phyloP scores from a whole-genome alignment of 1,140 invertebrate species.

The Scaptomyza montana region DNA sequence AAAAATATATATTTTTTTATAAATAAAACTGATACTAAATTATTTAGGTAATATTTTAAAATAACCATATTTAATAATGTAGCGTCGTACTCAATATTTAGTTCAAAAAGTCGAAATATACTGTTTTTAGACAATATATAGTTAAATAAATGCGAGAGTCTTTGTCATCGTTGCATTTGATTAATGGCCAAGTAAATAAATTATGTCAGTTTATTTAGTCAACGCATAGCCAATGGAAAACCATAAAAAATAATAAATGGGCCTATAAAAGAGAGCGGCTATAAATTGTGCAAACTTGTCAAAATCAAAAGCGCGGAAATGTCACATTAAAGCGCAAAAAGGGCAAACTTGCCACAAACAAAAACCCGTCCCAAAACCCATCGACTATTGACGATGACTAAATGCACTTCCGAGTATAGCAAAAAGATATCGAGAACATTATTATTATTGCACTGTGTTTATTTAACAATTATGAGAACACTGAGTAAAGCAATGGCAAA shows the following conservation, averaged over 20 bases:
- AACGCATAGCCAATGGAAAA: constrained; percentile 29
- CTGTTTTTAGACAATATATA: constrained; percentile 14
- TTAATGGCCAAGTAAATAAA: constrained; percentile 63
- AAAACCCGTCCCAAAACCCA: background rate
- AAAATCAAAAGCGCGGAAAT: constrained; percentile 69
- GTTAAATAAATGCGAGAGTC: constrained; percentile 32
- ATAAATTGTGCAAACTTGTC: constrained; percentile 67
- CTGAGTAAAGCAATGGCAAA: constrained; percentile 24
- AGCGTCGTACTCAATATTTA: background rate
- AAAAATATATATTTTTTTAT: background rate
- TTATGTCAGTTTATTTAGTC: constrained; percentile 68
- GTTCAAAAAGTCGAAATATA: constrained; percentile 2
- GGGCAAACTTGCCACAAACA: constrained; percentile 11
- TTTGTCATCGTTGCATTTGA: constrained; percentile 63
- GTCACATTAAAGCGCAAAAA: constrained; percentile 46
- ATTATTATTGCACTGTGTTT: constrained; percentile 20
- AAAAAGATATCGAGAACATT: constrained; percentile 19
- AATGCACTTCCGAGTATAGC: constrained; percentile 27
- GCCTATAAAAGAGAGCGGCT: constrained; percentile 40
- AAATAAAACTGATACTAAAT: background rate
- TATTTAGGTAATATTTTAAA: background rate
- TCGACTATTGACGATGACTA: constrained; percentile 12
- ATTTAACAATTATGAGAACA: constrained; percentile 45
- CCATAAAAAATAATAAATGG: constrained; percentile 49
- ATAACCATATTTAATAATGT: too few species aligned